Evolutionary conservation across 2,113 vertebrate genomes (phyloP).

Genomic region (Oophaga pumilio): DNA sequence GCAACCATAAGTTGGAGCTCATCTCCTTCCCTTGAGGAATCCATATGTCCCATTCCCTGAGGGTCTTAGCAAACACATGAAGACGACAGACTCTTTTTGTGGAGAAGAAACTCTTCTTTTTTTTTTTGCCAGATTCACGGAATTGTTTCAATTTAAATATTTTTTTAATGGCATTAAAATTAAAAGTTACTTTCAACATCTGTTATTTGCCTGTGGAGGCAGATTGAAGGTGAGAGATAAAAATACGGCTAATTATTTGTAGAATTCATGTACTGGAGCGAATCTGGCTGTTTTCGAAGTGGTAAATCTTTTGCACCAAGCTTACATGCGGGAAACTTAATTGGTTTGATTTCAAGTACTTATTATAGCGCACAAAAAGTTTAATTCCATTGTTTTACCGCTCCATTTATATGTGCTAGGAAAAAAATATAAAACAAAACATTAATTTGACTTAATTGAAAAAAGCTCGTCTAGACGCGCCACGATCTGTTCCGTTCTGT

Average conservation of each 20-base stretch:
- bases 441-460: conserved; percentile 45
- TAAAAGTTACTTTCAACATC: conserved; percentile 31
- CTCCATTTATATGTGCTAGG: background rate
- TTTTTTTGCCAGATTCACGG: background rate
- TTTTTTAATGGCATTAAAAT: conserved; percentile 38
- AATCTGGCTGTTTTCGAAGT: conserved; percentile 17
- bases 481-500: background rate
- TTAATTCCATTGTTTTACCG: conserved; percentile 7
- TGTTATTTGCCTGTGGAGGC: conserved; percentile 38
- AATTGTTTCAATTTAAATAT: conserved; percentile 28
- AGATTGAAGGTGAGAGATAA: conserved; percentile 42
- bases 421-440: conserved; percentile 25
- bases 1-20: background rate
- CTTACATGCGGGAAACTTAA: conserved; percentile 32
- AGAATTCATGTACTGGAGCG: conserved; percentile 38
- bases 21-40: background rate
- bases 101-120: background rate
- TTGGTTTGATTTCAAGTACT: conserved; percentile 36
- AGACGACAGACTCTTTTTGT: background rate
- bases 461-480: background rate
- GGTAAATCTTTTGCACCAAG: conserved; percentile 34
- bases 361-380: conserved; percentile 38
- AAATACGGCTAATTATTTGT: conserved; percentile 39
- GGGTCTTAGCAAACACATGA: background rate
- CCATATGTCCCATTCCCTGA: background rate